Conservation (phyloP, 2,113 vertebrate species). For the Haliaeetus leucogaster region DNA sequence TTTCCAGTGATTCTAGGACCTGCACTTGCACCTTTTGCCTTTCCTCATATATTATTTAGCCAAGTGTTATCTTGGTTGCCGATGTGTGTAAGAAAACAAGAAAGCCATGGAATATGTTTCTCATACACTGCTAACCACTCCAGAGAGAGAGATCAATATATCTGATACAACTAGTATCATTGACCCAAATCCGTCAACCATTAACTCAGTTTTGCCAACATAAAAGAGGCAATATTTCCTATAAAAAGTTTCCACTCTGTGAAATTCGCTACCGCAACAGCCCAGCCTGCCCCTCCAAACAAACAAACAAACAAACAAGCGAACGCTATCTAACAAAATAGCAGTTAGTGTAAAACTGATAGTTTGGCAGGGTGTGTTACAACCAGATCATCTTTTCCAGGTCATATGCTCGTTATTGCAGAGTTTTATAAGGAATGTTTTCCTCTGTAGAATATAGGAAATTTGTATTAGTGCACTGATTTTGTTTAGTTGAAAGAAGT, state of each 20-base stretch:
- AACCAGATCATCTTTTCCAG: not conserved
- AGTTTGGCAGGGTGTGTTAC: not conserved
- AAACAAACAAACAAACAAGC: not conserved
- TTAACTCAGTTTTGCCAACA: not conserved
- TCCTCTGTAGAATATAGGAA: not conserved
- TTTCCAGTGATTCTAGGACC: not conserved
- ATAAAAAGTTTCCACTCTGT: not conserved
- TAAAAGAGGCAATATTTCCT: not conserved
- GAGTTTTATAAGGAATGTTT: not conserved
- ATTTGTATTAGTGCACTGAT: not conserved
- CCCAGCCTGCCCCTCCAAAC: not conserved
- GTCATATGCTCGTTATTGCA: not conserved
- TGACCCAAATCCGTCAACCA: not conserved
- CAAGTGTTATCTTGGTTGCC: not conserved
- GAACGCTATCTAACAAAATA: not conserved
- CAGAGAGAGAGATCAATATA: not conserved
- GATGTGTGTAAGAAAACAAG: not conserved
- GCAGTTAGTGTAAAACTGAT: not conserved
- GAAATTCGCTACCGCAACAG: not conserved
- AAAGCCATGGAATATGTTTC: not conserved
- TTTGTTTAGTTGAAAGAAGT: not conserved
- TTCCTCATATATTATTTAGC: not conserved
- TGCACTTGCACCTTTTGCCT: not conserved
- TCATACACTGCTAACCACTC: not conserved
- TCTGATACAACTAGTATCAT: not conserved